Evolutionary conservation across 1,140 invertebrate species (phyloP).

Genomic region (Drusus annulatus): DNA sequence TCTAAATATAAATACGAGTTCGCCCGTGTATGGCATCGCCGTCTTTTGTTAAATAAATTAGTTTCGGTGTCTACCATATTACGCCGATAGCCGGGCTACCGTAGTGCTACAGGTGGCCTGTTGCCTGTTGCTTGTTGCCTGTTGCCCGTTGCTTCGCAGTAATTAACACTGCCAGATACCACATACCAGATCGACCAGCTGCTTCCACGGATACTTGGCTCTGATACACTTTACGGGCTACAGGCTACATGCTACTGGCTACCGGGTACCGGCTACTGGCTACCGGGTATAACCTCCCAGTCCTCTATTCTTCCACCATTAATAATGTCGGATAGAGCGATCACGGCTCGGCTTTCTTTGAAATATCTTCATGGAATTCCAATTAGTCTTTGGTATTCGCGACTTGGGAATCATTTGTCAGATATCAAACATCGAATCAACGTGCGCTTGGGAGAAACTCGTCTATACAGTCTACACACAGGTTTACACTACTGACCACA

Average conservation of each 20-base stretch:
- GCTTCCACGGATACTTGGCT: no score
- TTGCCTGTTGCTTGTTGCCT: not conserved
- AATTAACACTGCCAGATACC: conserved; percentile 13
- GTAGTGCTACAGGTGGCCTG: not conserved
- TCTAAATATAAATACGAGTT: conserved; percentile 56
- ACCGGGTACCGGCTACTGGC: not conserved
- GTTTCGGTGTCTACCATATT: conserved; percentile 74
- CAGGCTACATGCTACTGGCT: no score
- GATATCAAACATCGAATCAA: conserved; percentile 28
- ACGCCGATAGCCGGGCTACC: conserved; percentile 63
- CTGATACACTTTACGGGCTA: no score
- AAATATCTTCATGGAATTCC: conserved; percentile 39
- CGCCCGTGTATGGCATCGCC: conserved; percentile 61
- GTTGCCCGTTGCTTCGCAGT: conserved; percentile 1
- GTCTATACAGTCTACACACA: no score
- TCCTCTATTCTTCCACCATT: conserved; percentile 19
- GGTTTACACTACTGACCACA: no score
- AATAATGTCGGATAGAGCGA: conserved; percentile 47
- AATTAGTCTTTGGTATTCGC: conserved; percentile 40
- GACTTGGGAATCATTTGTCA: conserved; percentile 25
- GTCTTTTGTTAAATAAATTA: conserved; percentile 74
- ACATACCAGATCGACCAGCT: conserved; percentile 5
- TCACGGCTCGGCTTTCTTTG: conserved; percentile 49
- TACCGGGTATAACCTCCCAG: not conserved
- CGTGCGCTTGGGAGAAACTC: not conserved